Base-by-base conservation (phyloP, 2,113 vertebrate species). In the Cariama cristata region DNA sequence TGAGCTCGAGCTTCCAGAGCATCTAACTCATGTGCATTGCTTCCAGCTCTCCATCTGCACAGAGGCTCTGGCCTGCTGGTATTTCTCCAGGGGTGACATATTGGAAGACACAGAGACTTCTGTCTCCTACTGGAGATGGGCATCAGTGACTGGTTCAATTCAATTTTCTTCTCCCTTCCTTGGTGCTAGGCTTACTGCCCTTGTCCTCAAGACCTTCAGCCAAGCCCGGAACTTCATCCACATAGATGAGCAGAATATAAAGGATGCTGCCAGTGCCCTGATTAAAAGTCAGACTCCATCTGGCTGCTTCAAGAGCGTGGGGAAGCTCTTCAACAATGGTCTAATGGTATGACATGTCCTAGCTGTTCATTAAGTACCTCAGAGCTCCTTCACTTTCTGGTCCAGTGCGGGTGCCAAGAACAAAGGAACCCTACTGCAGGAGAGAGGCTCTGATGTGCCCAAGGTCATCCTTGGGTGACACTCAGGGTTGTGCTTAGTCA, bases 171-270 rank as follows among this genome's bases (percentile, higher is more conserved):
- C 71, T 94, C 45, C 18, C 15, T 79, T 90, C n/a, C 13, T 69
- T 22, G 35, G 13, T 32, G 82, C 38, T 85, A 98, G 98, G 98
- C 96, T 98, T 66, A 98, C 98, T 2, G 98, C 98, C 26, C 97
- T 98, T 90, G 98, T 98, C 11, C 90, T 98, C 73, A 98, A 98
- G 97, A 97, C 96, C 28, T 98, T 98, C 63, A 97, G 97, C 81
- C 98, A 98, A 94, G 97, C 98, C 88, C 94, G 3, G 76, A 5
- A 73, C 28, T 95, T 97, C 56, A 98, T 98, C 90, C 97, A 96
- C 86, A 97, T 98, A 26, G 97, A 98, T 45, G 93, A 98, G 82
- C 38, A 66, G 59, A 93, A 98, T 40, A 96, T 98, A 68, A 97
- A 80, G 21, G 79, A 97, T 75, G 96, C 98, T 95, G 85, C 75